Evolutionary conservation across 2,797 vertebrate genomes (phyloP).

Genomic region (Tadarida brasiliensis): DNA sequence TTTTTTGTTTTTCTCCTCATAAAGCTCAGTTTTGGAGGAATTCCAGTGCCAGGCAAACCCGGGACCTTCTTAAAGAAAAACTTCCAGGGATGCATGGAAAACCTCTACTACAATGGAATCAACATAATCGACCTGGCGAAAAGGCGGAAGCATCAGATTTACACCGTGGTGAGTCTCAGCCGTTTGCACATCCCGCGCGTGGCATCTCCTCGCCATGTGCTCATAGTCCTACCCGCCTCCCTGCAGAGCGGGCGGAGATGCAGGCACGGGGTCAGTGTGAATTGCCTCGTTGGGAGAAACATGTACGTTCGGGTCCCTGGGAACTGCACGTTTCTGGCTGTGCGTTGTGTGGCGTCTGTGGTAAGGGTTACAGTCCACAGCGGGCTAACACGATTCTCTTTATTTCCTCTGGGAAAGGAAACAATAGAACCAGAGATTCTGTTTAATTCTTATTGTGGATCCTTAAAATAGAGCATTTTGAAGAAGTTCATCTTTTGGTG

Average conservation of each 20-base stretch:
- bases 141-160: conserved; percentile 97
- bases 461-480: not conserved
- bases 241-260: not conserved
- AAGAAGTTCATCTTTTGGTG: not conserved
- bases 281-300: not conserved
- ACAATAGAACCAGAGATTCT: not conserved
- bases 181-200: too few relatives aligned
- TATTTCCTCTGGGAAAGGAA: not conserved
- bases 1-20: conserved; percentile 79
- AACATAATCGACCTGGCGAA: conserved; percentile 98
- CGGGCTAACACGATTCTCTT: not conserved
- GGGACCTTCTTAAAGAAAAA: conserved; percentile 97
- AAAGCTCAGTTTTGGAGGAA: conserved; percentile 98
- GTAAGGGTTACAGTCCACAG: not conserved
- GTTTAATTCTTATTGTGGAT: not conserved
- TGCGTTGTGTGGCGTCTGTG: not conserved
- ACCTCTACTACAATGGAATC: conserved; percentile 98
- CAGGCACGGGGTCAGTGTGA: not conserved
- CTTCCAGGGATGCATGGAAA: conserved; percentile 98
- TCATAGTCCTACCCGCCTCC: not conserved
- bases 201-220: not conserved
- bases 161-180: conserved; percentile 98
- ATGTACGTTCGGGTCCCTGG: not conserved
- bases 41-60: conserved; percentile 97
- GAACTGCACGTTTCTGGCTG: not conserved